Base-by-base conservation (phyloP, 1,140 invertebrate species). In the Caligus rogercresseyi region DNA sequence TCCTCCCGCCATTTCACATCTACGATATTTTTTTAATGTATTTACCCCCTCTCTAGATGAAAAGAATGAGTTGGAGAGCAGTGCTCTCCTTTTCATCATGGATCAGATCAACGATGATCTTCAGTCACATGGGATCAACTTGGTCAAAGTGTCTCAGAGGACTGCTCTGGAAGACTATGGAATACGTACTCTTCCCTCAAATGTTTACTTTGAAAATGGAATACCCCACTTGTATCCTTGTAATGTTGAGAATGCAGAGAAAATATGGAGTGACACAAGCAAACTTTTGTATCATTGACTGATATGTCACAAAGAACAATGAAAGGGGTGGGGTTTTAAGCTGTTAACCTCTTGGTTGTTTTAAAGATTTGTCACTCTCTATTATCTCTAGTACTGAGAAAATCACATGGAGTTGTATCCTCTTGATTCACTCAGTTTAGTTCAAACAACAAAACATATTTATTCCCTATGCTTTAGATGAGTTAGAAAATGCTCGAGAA, bases 31-130 rank as follows among this genome's bases (percentile, higher is more conserved):
- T 43, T 43, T 43, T n/a, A 11, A 43, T n/a, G n/a, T n/a, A 43
- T n/a, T 43, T 43, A 11, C n/a, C 31, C n/a, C n/a, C 31, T 11
- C n/a, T 11, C 43, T 69, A 92, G 88, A 92, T 78, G 86, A 91
- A 71, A 88, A 89, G 70, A 89, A 91, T 69, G 87, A 91, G 70
- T 80, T 83, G 63, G 88, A 87, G 74, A 90, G 86, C 24, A 81
- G 86, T 70, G 81, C 82, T 71, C 85, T 89, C 52, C 75, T 94
- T 51, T 84, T 83, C 69, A 89, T 93, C 76, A 73, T 94, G 65
- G 90, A 94, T 76, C 92, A 91, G 71, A 92, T 92, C 69, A 89
- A 93, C 68, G 89, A 92, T 73, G 88, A 92, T 67, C 74, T 89
- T 24, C 86, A 90, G 72, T 85, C 86, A 71, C 85, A 89, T 76